phyloP scores from a whole-genome alignment of 2,113 vertebrate genomes.

The Albula glossodonta region DNA sequence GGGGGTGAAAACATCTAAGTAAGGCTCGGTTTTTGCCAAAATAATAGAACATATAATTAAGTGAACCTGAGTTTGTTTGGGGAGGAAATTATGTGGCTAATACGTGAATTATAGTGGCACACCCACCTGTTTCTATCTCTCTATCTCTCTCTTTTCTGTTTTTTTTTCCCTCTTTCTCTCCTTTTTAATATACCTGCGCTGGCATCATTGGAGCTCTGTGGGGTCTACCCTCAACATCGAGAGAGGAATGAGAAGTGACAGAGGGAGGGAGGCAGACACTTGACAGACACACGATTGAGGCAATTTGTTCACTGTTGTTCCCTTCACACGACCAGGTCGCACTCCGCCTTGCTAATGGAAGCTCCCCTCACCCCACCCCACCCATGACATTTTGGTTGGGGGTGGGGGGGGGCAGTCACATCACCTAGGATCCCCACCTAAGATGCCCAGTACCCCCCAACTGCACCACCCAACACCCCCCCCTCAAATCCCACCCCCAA shows the following conservation, averaged over 20 bases:
- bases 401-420: background rate
- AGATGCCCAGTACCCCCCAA: slow-evolving; percentile 1
- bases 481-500: background rate
- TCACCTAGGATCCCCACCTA: slow-evolving; percentile 28
- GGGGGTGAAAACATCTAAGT: background rate
- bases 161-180: slow-evolving; percentile 21
- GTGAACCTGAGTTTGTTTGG: background rate
- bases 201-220: background rate
- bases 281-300: slow-evolving; percentile 86
- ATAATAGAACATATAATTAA: background rate
- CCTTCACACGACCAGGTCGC: slow-evolving; percentile 32
- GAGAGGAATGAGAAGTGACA: background rate
- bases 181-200: slow-evolving; percentile 25
- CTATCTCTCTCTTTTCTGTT: slow-evolving; percentile 11
- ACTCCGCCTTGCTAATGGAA: slow-evolving; percentile 38
- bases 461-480: background rate
- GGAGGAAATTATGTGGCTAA: background rate
- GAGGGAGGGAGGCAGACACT: background rate
- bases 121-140: background rate
- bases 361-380: background rate
- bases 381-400: slow-evolving; percentile 20
- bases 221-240: background rate
- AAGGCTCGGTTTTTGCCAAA: too few species aligned
- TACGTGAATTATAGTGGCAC: background rate
- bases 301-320: slow-evolving; percentile 65